Evolutionary conservation across 2,797 vertebrate species (phyloP).

Genomic region (Anas bahamensis): DNA sequence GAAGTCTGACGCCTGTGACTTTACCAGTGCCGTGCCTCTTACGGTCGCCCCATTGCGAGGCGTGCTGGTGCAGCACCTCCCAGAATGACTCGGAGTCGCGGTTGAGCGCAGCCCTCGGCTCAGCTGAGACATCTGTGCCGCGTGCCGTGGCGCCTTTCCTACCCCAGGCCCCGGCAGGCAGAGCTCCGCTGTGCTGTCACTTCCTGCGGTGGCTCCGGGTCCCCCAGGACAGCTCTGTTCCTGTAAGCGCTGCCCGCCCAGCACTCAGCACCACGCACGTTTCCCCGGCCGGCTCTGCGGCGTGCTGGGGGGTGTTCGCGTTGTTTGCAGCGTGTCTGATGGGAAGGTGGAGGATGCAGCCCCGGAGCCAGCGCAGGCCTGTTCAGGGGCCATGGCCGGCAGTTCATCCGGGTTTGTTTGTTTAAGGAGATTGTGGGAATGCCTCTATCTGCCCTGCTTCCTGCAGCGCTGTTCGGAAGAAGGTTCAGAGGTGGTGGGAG

Average conservation of each 20-base stretch:
- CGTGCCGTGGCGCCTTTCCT: neutral
- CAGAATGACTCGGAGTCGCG: neutral
- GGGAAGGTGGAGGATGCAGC: neutral
- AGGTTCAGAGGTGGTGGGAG: neutral
- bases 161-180: neutral
- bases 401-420: neutral
- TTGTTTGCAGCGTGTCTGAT: neutral
- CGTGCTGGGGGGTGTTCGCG: neutral
- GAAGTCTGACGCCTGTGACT: neutral
- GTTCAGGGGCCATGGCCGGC: neutral
- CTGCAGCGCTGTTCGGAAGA: neutral
- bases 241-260: neutral
- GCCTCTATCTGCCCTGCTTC: conserved; percentile 17
- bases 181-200: neutral
- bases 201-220: neutral
- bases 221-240: neutral
- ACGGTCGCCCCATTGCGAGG: too few relatives aligned
- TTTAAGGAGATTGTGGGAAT: neutral
- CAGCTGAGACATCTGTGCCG: neutral
- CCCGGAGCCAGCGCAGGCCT: neutral
- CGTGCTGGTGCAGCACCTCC: neutral
- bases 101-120: fast-evolving
- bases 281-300: neutral
- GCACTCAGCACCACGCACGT: neutral
- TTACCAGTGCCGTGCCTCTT: neutral